Percentiles rank a stretch among this genome's conserved stretches.
These are phyloP conservation scores for Mesochorus sp. DNA, from an alignment of 2,888 invertebrate genomes.

Conservation along the genomic window DNA sequence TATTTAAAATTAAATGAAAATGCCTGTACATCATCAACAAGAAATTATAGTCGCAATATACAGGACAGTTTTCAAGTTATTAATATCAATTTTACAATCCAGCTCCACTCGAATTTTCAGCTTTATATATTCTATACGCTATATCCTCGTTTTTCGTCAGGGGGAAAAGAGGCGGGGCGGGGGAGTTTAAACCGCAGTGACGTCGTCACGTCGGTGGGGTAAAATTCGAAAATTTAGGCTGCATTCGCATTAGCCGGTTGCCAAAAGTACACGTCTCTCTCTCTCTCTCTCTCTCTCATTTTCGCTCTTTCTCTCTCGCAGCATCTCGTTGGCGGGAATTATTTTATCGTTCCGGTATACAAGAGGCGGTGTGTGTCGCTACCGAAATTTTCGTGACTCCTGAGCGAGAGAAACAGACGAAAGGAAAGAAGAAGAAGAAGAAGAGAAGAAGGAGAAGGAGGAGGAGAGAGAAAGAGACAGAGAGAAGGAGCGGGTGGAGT, in stretches of 20 bases:
- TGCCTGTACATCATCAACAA: too few species aligned
- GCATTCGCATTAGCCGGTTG: constrained; percentile 55
- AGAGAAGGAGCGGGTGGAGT: constrained; percentile 50
- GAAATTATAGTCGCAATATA: constrained; percentile 25
- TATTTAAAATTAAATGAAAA: too few species aligned
- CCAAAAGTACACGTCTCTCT: constrained; percentile 73
- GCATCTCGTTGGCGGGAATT: constrained; percentile 41
- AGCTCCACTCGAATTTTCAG: constrained; percentile 70
- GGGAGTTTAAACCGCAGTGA: not conserved
- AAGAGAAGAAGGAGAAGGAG: constrained; percentile 20
- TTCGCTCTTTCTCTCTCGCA: not conserved
- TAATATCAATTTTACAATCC: constrained; percentile 73
- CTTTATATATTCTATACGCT: constrained; percentile 54
- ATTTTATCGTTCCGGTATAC: constrained; percentile 52
- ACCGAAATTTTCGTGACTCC: constrained; percentile 10
- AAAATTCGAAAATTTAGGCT: constrained; percentile 41
- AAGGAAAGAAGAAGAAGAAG: not conserved
- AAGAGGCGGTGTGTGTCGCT: constrained; percentile 4
- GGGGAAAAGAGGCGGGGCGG: constrained; percentile 25
- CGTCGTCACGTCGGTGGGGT: constrained; percentile 66
- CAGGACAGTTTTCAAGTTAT: constrained; percentile 70
- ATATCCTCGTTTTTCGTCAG: constrained; percentile 69
- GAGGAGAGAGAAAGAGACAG: constrained; percentile 27
- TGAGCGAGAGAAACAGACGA: constrained; percentile 10
- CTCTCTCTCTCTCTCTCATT: constrained; percentile 24